These are phyloP conservation scores for Uloborus plumipes DNA, from an alignment of 2,888 invertebrate genomes.

Conservation along the genomic window DNA sequence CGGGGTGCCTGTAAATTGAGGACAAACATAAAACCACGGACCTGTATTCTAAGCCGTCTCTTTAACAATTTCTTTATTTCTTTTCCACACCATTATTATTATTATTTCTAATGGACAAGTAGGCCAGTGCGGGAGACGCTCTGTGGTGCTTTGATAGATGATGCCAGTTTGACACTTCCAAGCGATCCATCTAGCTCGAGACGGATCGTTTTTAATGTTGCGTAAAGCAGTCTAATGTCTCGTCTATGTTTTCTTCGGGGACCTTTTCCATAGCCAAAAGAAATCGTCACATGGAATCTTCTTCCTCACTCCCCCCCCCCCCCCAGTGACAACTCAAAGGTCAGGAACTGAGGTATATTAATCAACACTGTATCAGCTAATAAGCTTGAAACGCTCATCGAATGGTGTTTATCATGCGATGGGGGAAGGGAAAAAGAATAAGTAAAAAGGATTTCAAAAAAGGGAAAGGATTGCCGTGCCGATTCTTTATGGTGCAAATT, in stretches of 20 bases:
- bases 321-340: constrained; percentile 8
- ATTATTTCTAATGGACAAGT: constrained; percentile 57
- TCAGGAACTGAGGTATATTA: constrained; percentile 49
- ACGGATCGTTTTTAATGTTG: constrained; percentile 43
- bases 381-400: constrained; percentile 43
- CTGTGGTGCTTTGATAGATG: constrained; percentile 51
- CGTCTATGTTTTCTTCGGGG: constrained; percentile 22
- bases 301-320: not conserved
- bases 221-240: constrained; percentile 27
- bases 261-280: not conserved
- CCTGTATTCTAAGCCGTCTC: constrained; percentile 33
- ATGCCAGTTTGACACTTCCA: constrained; percentile 55
- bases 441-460: constrained; percentile 14
- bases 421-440: constrained; percentile 4
- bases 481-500: constrained; percentile 31
- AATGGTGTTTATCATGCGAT: constrained; percentile 46
- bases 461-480: constrained; percentile 17
- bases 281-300: no score
- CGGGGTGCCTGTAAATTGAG: constrained; percentile 57
- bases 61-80: constrained; percentile 4
- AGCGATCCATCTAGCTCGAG: constrained; percentile 57
- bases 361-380: constrained; percentile 42
- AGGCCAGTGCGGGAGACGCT: constrained; percentile 42
- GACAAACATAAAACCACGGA: constrained; percentile 56
- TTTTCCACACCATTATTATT: constrained; percentile 16